A percentile compares a stretch with the other conserved stretches of the same genome.
phyloP scores from a whole-genome alignment of 2,113 vertebrate genomes.

The Chlamydotis undulata region DNA sequence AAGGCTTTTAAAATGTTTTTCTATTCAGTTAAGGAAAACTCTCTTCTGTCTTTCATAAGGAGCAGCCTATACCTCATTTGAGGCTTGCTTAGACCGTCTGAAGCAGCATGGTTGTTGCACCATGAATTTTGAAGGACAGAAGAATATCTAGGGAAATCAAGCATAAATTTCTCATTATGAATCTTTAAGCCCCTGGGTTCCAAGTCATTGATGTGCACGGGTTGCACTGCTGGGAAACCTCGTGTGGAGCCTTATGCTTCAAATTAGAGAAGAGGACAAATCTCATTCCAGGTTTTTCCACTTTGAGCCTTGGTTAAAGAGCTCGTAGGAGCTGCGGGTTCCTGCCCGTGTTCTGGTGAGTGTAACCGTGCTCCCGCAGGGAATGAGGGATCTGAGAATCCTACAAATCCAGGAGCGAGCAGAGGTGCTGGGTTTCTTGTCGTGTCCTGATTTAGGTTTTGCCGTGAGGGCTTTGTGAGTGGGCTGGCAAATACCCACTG shows the following conservation, averaged over 20 bases:
- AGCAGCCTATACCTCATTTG: rapidly evolving
- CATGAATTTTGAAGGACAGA: not conserved
- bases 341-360: not conserved
- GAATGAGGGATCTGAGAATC: not conserved
- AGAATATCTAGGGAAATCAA: not conserved
- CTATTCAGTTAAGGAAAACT: not conserved
- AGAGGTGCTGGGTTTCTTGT: not conserved
- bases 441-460: not conserved
- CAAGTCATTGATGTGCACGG: not conserved
- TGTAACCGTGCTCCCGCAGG: not conserved
- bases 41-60: not conserved
- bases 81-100: not conserved
- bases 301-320: not conserved
- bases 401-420: not conserved
- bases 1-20: not conserved
- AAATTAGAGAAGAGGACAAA: not conserved
- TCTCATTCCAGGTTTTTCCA: not conserved
- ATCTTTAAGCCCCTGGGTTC: not conserved
- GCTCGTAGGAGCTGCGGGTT: not conserved
- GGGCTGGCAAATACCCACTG: not conserved
- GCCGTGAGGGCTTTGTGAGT: not conserved
- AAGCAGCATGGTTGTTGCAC: not conserved
- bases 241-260: not conserved
- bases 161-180: not conserved
- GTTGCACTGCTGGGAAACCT: not conserved